These are phyloP conservation scores for Ailuropoda melanoleuca DNA, from an alignment of 2,113 vertebrate species.

Conservation along the genomic window DNA sequence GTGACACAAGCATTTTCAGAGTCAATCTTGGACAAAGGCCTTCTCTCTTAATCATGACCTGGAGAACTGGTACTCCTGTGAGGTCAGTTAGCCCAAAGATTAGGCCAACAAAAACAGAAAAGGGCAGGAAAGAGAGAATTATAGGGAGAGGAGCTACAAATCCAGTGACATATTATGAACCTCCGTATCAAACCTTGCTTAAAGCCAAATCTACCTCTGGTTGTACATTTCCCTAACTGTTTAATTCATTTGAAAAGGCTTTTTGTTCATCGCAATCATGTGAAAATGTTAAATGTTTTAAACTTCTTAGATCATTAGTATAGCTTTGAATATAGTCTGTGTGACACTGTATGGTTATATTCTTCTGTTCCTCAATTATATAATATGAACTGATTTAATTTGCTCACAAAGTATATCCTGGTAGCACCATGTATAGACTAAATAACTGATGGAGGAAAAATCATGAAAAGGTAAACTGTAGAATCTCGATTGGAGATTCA, in stretches of 20 bases:
- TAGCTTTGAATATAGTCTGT: not conserved
- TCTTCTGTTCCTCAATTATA: not conserved
- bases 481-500: not conserved
- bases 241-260: not conserved
- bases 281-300: not conserved
- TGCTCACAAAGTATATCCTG: not conserved
- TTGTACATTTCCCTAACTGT: not conserved
- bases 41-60: not conserved
- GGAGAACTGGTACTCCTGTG: not conserved
- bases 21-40: not conserved
- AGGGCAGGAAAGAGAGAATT: not conserved
- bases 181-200: not conserved
- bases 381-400: not conserved
- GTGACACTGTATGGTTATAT: not conserved
- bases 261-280: not conserved
- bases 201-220: not conserved
- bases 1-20: not conserved
- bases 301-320: not conserved
- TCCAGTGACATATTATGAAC: not conserved
- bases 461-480: not conserved
- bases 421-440: not conserved
- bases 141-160: not conserved
- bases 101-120: not conserved
- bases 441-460: not conserved
- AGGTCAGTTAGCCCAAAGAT: not conserved